Percentiles rank a stretch among this genome's conserved stretches.
These are phyloP conservation scores for Drosophila miranda DNA, from an alignment of 1,140 invertebrate genomes.

Conservation along the genomic window DNA sequence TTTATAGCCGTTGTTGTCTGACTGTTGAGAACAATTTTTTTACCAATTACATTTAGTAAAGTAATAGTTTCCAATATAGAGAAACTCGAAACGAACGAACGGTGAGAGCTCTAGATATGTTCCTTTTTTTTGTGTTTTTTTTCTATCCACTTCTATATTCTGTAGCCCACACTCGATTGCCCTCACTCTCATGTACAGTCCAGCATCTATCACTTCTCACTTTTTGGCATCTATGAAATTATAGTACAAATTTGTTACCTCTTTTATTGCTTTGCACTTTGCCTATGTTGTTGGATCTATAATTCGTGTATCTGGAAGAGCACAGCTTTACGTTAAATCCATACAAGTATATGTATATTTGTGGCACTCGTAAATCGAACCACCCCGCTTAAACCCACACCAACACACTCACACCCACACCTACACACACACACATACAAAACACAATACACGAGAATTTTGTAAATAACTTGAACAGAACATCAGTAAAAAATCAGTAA, in stretches of 20 bases:
- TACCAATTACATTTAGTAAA: constrained; percentile 50
- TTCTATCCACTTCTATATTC: constrained; percentile 9
- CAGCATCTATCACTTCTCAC: constrained; percentile 8
- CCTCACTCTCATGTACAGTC: constrained; percentile 28
- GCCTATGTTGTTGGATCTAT: constrained; percentile 29
- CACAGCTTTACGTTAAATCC: constrained; percentile 47
- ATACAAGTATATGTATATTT: constrained; percentile 13
- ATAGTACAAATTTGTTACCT: too few species aligned
- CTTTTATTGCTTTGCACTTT: constrained; percentile 30
- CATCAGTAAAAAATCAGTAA: constrained; percentile 77
- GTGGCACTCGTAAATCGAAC: constrained; percentile 45
- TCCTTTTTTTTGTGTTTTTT: constrained; percentile 9
- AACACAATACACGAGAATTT: constrained; percentile 22
- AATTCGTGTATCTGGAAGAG: constrained; percentile 31
- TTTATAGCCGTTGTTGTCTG: constrained; percentile 66
- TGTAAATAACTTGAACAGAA: constrained; percentile 61
- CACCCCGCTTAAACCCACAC: constrained; percentile 52
- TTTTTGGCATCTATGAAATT: too few species aligned
- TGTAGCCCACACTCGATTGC: constrained; percentile 22
- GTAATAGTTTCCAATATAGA: constrained; percentile 55
- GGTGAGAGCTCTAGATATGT: constrained; percentile 60
- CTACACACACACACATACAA: constrained; percentile 18
- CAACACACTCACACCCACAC: constrained; percentile 31
- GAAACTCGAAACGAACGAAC: constrained; percentile 49
- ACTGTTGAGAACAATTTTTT: constrained; percentile 56